Conservation (phyloP, 2,113 vertebrate species). For the Malaclemys terrapin region DNA sequence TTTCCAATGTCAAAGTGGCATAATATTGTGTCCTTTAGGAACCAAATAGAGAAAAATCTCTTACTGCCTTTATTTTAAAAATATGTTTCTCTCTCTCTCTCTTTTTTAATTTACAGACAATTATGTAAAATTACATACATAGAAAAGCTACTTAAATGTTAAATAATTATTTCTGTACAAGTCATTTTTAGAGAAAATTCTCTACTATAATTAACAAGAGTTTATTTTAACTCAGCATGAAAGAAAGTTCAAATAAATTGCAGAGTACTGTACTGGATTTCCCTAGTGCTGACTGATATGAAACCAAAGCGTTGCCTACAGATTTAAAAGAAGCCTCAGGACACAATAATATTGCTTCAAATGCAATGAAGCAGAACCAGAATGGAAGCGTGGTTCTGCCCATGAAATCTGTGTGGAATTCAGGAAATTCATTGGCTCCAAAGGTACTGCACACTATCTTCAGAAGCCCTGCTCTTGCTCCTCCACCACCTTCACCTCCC, state of each 20-base stretch:
- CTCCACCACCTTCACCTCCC: neutral
- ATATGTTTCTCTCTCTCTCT: neutral
- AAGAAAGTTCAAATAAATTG: conserved; percentile 3
- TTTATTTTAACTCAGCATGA: conserved; percentile 41
- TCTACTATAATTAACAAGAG: neutral
- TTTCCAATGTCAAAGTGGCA: neutral
- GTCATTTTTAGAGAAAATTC: conserved; percentile 46
- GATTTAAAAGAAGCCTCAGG: neutral
- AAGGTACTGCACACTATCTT: rapidly evolving
- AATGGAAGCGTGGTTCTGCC: rapidly evolving
- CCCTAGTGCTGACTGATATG: neutral
- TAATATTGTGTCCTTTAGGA: neutral
- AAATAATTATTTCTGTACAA: conserved; percentile 40
- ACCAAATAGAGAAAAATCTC: rapidly evolving
- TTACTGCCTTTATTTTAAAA: neutral
- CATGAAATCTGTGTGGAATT: rapidly evolving
- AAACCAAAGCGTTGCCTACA: neutral
- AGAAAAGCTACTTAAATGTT: conserved; percentile 13
- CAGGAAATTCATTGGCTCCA: rapidly evolving
- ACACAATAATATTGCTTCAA: rapidly evolving
- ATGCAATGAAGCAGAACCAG: neutral
- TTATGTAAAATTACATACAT: neutral
- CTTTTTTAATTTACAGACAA: neutral
- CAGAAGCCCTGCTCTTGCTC: neutral
- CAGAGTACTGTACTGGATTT: neutral